Evolutionary conservation across 1,140 invertebrate species (phyloP).

Genomic region (Zelostemma sp.): DNA sequence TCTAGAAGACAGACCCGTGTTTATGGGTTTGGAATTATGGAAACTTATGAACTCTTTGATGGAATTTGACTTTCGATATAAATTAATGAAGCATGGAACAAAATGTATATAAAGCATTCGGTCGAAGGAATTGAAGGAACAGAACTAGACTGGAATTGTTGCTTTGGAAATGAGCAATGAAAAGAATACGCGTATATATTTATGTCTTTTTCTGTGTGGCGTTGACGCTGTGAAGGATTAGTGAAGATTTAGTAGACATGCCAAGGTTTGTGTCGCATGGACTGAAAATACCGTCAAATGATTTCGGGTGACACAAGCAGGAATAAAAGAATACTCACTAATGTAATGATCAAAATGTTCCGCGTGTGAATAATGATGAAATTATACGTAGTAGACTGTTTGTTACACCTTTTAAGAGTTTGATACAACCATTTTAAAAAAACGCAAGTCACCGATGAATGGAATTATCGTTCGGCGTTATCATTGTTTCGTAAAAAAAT

Average conservation of each 20-base stretch:
- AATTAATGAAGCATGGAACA: not conserved
- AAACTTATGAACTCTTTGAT: no score
- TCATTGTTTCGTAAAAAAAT: constrained; percentile 19
- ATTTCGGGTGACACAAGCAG: constrained; percentile 4
- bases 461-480: not conserved
- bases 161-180: constrained; percentile 2
- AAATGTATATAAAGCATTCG: constrained; percentile 7
- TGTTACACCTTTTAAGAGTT: constrained; percentile 53
- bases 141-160: constrained; percentile 6
- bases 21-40: no score
- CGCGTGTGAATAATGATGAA: constrained; percentile 26
- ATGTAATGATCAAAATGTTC: constrained; percentile 52
- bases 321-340: constrained; percentile 28
- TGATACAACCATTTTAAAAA: constrained; percentile 39
- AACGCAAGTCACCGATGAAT: constrained; percentile 25
- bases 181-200: not conserved
- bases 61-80: not conserved
- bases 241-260: not conserved
- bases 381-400: constrained; percentile 47
- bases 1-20: no score
- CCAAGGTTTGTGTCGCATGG: constrained; percentile 3
- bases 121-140: constrained; percentile 19
- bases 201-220: not conserved
- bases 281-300: constrained; percentile 13
- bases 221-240: constrained; percentile 2